Percentiles rank a stretch among this genome's conserved stretches.
phyloP scores from a whole-genome alignment of 2,888 invertebrate genomes.

The Pyralis farinalis region DNA sequence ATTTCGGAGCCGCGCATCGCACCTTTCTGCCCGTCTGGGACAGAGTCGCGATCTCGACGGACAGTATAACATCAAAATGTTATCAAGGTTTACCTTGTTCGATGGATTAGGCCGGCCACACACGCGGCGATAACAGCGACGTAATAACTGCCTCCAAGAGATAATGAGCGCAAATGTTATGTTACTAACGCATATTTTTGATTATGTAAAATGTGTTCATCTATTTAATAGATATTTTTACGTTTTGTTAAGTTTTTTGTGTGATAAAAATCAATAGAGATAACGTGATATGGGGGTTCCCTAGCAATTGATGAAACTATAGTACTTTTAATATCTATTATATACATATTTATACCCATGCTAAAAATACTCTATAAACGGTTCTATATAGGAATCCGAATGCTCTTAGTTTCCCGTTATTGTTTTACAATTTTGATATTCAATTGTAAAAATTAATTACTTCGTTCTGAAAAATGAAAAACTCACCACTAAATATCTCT shows the following conservation, averaged over 20 bases:
- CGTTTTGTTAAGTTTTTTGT: not conserved
- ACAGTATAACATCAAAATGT: conserved; percentile 15
- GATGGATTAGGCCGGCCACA: conserved; percentile 48
- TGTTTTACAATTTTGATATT: no score
- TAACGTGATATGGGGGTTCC: no score
- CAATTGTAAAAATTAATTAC: no score
- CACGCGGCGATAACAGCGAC: conserved; percentile 39
- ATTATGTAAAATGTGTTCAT: not conserved
- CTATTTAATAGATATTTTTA: not conserved
- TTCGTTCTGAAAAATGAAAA: no score
- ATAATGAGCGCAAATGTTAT: not conserved
- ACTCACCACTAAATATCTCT: no score
- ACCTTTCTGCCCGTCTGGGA: not conserved
- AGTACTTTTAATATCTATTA: no score
- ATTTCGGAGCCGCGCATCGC: no score
- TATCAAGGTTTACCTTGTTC: conserved; percentile 27
- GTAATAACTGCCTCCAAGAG: conserved; percentile 12
- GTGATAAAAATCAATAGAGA: not conserved
- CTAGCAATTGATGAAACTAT: no score
- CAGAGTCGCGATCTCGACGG: conserved; percentile 14
- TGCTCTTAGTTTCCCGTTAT: no score
- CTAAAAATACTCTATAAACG: no score
- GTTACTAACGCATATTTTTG: not conserved
- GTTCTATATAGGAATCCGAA: no score
- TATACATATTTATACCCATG: no score